phyloP scores from a whole-genome alignment of 2,888 invertebrate genomes.

The Pachydiplax longipennis region DNA sequence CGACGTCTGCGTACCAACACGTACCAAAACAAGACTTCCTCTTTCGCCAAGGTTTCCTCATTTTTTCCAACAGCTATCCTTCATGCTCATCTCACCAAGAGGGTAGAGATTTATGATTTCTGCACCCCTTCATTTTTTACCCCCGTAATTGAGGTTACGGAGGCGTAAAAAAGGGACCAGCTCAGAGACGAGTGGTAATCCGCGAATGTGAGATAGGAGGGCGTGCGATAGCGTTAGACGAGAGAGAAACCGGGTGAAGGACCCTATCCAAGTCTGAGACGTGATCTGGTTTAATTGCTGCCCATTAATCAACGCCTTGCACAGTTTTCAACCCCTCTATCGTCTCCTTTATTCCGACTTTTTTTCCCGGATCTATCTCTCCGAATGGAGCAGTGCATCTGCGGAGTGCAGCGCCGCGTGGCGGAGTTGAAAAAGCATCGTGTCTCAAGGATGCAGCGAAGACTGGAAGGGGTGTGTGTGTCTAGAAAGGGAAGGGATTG shows the following conservation, averaged over 20 bases:
- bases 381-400: background rate
- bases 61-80: background rate
- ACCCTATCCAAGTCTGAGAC: background rate
- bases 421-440: background rate
- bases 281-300: conserved; percentile 31
- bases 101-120: background rate
- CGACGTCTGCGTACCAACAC: background rate
- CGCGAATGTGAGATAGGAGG: background rate
- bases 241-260: background rate
- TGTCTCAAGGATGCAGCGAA: conserved; percentile 12
- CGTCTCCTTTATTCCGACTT: background rate
- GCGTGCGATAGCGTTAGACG: background rate
- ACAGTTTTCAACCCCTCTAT: background rate
- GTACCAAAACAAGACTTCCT: background rate
- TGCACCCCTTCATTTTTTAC: no score
- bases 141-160: no score
- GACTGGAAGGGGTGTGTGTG: background rate
- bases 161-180: no score
- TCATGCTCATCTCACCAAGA: background rate
- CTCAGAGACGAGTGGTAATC: background rate
- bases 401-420: conserved; percentile 29
- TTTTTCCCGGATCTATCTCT: background rate
- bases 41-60: background rate
- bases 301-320: conserved; percentile 31
- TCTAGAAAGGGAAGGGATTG: background rate